phyloP scores from a whole-genome alignment of 1,140 invertebrate genomes.

The Scaptodrosophila lebanonensis region DNA sequence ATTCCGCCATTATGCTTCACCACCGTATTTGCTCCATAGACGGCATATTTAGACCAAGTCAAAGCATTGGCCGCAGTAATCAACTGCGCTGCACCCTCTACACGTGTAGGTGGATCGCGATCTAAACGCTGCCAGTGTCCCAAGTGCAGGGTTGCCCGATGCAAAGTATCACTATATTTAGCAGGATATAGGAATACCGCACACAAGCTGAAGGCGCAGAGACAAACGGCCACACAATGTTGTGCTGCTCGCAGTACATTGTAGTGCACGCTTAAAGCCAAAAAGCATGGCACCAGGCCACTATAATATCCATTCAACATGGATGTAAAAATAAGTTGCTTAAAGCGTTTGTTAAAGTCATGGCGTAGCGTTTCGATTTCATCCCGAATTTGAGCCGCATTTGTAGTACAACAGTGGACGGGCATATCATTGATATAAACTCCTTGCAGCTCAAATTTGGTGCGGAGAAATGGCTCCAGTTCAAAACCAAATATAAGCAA shows the following conservation, averaged over 20 bases:
- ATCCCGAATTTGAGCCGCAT: slow-evolving; percentile 84
- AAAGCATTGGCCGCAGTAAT: slow-evolving; percentile 52
- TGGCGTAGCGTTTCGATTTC: slow-evolving; percentile 90
- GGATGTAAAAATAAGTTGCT: slow-evolving; percentile 93
- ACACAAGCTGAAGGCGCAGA: slow-evolving; percentile 89
- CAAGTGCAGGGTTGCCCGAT: slow-evolving; percentile 91
- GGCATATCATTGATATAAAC: slow-evolving; percentile 77
- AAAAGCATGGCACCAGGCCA: slow-evolving; percentile 93
- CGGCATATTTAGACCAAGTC: slow-evolving; percentile 83
- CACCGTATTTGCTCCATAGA: slow-evolving; percentile 88
- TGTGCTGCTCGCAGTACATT: slow-evolving; percentile 90
- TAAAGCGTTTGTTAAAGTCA: slow-evolving; percentile 93
- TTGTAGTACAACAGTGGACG: slow-evolving; percentile 85
- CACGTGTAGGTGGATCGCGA: slow-evolving; percentile 44
- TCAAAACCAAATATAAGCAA: slow-evolving; percentile 89
- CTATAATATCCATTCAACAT: slow-evolving; percentile 93
- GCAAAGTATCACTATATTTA: slow-evolving; percentile 91
- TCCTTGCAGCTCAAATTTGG: slow-evolving; percentile 77
- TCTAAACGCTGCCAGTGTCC: slow-evolving; percentile 88
- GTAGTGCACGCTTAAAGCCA: slow-evolving; percentile 91
- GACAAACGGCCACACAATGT: slow-evolving; percentile 89
- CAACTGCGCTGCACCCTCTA: slow-evolving; percentile 26
- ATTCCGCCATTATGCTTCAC: slow-evolving; percentile 88
- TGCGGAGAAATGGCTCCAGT: slow-evolving; percentile 84
- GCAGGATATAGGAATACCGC: slow-evolving; percentile 84